These are phyloP conservation scores for Aphelocoma coerulescens DNA, from an alignment of 2,113 vertebrate genomes.

Conservation along the genomic window DNA sequence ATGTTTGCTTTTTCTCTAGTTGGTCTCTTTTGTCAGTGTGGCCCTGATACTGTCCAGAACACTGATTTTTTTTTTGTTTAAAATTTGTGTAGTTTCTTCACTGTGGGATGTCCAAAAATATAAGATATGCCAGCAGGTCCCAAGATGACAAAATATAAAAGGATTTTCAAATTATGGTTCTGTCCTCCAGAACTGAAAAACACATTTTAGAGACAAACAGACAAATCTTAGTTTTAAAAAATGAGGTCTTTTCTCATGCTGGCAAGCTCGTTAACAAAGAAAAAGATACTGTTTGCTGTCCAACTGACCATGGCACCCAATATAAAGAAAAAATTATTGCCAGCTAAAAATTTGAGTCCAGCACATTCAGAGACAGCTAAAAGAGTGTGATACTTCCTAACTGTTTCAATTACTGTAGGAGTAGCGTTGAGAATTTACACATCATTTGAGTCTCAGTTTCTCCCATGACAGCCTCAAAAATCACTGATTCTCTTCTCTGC, in stretches of 20 bases:
- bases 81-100: not conserved
- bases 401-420: not conserved
- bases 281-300: not conserved
- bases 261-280: not conserved
- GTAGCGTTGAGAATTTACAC: not conserved
- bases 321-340: not conserved
- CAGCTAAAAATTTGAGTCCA: not conserved
- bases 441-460: not conserved
- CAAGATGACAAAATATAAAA: not conserved
- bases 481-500: not conserved
- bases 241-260: not conserved
- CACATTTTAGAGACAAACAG: slow-evolving; percentile 27
- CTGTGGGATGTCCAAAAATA: not conserved
- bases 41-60: not conserved
- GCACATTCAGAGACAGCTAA: not conserved
- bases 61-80: not conserved
- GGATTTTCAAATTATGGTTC: not conserved
- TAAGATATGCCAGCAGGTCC: not conserved
- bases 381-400: not conserved
- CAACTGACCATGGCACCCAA: not conserved
- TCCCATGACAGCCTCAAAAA: not conserved
- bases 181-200: slow-evolving; percentile 5
- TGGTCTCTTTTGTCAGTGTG: not conserved
- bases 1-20: not conserved
- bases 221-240: slow-evolving; percentile 8